Evolutionary conservation across 2,113 vertebrate species (phyloP).

Genomic region (Osmerus eperlanus): DNA sequence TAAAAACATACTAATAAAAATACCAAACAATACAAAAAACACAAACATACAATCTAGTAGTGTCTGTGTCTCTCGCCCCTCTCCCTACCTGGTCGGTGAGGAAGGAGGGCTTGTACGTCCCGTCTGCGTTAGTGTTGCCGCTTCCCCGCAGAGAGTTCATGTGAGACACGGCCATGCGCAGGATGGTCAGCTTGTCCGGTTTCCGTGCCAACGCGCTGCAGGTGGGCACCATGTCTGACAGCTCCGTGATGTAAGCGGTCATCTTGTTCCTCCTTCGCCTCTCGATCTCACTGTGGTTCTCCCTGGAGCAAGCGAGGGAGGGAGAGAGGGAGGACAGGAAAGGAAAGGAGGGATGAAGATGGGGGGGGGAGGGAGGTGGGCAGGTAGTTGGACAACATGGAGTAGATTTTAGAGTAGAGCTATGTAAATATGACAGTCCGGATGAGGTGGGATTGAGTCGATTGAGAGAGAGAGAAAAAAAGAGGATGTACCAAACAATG

Average conservation of each 20-base stretch:
- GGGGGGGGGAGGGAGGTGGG: constrained; percentile 9
- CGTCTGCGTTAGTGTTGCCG: constrained; percentile 85
- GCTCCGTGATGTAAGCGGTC: constrained; percentile 76
- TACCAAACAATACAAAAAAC: neutral
- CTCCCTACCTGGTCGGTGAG: constrained; percentile 89
- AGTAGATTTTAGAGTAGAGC: constrained; percentile 52
- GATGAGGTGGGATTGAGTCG: constrained; percentile 7
- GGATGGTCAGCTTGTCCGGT: constrained; percentile 95
- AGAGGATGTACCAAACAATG: constrained; percentile 29
- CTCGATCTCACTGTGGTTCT: constrained; percentile 78
- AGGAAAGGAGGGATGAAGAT: constrained; percentile 28
- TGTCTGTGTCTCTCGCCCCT: neutral
- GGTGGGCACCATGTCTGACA: constrained; percentile 97
- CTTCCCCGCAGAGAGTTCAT: constrained; percentile 95
- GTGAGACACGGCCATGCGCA: constrained; percentile 98
- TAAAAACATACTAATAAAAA: too few relatives aligned
- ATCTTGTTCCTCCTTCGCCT: constrained; percentile 74
- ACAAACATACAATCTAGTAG: neutral
- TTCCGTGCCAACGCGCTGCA: constrained; percentile 96
- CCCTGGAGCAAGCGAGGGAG: constrained; percentile 24
- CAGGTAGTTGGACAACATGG: constrained; percentile 56
- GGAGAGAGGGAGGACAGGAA: constrained; percentile 33
- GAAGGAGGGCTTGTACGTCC: constrained; percentile 93
- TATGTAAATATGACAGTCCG: constrained; percentile 34
- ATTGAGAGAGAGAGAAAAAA: constrained; percentile 31